Base-by-base conservation (phyloP, 2,797 vertebrate species). In the Prunella strophiata region DNA sequence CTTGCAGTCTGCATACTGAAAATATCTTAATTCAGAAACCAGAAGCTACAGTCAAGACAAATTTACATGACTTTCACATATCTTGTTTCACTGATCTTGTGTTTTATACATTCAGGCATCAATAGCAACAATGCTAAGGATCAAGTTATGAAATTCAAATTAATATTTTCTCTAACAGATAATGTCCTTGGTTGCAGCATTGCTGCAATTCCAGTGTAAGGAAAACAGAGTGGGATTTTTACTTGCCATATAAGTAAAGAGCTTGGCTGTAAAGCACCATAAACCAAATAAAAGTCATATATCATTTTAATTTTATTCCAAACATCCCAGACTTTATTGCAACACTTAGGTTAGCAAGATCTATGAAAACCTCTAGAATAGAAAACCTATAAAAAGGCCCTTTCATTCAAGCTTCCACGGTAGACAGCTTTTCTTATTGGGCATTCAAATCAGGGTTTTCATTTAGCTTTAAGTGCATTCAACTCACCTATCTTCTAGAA, bases 1-100 rank as follows among this genome's bases (percentile, higher is more conserved):
- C 47, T 89, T 70, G 9, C 59, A 50, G 61, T 58, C 80, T 70
- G 72, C 81, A 72, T 80, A 82, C n/a, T 75, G 63, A 92, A 92
- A 97, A 82, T 34, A 61, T 48, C 83, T 96, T 89, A 84, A 93
- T 76, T 78, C 91, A 94, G 96, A 93, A 76, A 82, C 47, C 45
- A 93, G 63, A 87, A 80, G 50, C 34, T 80, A 68, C 22, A 86
- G 36, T 90, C 75, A 94, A 93, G 96, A 71, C 32, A 91, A 90
- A 71, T 48, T 66, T 65, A 78, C 32, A 57, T 3, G 4, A 78
- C 9, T 88, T 90, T 77, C 61, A 65, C 43, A 61, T 65, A 17
- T 51, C 54, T 45, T 45, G 21, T 87, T 79, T 58, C 59, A 82
- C 20, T 42, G 52, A 87, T 25, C n/a, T 85, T 61, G 11, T 78